Conservation (phyloP, 2,797 vertebrate genomes). For the Amazonetta brasiliensis region DNA sequence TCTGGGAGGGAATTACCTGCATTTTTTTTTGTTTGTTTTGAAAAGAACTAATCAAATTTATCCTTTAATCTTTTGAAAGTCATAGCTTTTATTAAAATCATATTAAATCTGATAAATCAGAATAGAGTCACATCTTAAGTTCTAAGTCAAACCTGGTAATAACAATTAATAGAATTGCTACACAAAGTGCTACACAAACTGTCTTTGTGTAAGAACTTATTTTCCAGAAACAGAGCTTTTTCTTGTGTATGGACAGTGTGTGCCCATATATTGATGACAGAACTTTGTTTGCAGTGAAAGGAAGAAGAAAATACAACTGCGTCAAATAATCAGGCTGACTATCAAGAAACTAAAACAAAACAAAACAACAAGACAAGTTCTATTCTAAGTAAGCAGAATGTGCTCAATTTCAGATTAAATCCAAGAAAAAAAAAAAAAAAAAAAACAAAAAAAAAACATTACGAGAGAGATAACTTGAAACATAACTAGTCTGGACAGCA, state of each 20-base stretch:
- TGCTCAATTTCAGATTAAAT: background rate
- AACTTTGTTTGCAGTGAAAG: background rate
- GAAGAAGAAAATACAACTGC: background rate
- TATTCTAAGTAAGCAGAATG: background rate
- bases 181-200: too few species aligned
- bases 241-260: background rate
- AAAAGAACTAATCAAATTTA: background rate
- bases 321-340: background rate
- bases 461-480: background rate
- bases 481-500: background rate
- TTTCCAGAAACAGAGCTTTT: background rate
- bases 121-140: background rate
- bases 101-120: background rate
- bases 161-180: background rate
- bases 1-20: background rate
- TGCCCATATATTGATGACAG: background rate
- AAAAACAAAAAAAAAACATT: background rate
- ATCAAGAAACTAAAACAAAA: background rate
- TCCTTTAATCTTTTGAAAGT: background rate
- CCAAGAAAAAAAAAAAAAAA: background rate
- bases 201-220: background rate
- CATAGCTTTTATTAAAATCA: background rate
- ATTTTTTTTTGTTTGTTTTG: background rate
- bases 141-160: background rate
- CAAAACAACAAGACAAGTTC: too few species aligned